Conservation (phyloP, 2,888 invertebrate species). For the Drosophila anomalipes region DNA sequence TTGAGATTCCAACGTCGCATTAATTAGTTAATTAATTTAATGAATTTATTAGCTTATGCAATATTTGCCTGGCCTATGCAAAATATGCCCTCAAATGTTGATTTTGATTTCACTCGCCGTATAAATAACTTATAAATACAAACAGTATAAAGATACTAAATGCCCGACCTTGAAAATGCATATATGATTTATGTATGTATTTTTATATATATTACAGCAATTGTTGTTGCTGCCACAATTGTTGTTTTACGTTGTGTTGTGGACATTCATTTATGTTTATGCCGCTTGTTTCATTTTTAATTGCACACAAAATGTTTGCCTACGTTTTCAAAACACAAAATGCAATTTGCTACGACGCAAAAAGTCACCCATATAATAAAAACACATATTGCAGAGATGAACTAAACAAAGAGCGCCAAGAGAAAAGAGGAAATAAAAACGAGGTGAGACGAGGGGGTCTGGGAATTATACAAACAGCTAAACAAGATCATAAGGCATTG, state of each 20-base stretch:
- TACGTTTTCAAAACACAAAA: conserved; percentile 43
- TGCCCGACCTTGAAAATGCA: conserved; percentile 44
- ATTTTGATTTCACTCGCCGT: conserved; percentile 30
- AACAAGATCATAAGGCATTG: conserved; percentile 40
- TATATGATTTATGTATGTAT: neutral
- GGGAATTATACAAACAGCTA: conserved; percentile 24
- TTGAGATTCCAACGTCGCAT: conserved; percentile 36
- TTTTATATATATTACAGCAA: conserved; percentile 18
- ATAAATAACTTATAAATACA: conserved; percentile 12
- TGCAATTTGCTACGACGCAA: conserved; percentile 64
- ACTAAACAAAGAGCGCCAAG: conserved; percentile 23
- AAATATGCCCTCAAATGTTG: conserved; percentile 47
- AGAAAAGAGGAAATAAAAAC: conserved; percentile 1
- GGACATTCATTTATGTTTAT: conserved; percentile 49
- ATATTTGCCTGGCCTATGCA: conserved; percentile 35
- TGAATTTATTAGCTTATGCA: conserved; percentile 22
- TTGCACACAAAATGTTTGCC: conserved; percentile 67
- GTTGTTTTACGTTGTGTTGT: conserved; percentile 17
- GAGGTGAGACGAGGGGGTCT: neutral
- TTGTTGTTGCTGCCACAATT: conserved; percentile 44
- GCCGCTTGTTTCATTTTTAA: conserved; percentile 44
- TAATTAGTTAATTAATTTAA: conserved; percentile 49
- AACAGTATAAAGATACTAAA: neutral
- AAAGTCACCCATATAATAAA: conserved; percentile 52
- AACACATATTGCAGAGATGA: conserved; percentile 18